Base-by-base conservation (phyloP, 2,888 invertebrate species). In the Cosmia trapezina region DNA sequence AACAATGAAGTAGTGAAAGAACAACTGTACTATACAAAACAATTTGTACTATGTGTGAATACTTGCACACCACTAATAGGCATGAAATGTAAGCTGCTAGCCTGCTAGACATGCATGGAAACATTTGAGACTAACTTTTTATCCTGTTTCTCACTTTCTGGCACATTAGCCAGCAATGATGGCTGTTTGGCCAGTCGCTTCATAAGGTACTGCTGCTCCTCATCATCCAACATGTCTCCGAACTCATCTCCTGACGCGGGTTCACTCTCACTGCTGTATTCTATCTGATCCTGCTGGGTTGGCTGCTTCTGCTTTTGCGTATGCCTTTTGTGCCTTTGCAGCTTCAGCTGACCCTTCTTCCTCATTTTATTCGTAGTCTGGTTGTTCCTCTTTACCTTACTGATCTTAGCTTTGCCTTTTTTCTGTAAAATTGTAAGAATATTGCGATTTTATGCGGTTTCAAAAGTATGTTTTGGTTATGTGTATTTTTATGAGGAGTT, bases 351-450 rank as follows among this genome's bases (percentile, higher is more conserved):
- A 3, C 97, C 97, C 81, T 96, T 96, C 78, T 96, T 96, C 71
- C 94, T 94, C 93, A 96, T 94, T 81, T 97, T 97, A 75, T 96
- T 97, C 3, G 96, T 96, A 2, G 96, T 96, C 76, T 97, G 97
- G 83, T 97, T 97, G 82, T 96, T 96, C 79, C 95, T 93, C 81
- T 97, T 97, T 11, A 96, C 93, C 86, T 95, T 96, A 81, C 97
- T 97, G 1, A 97, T 96, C 87, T 96, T 96, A 54, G 90, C 84
- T 90, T 96, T 96, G 14, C 95, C 94, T 84, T 96, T 95, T 95
- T 97, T 97, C 96, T 96, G 91, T 73, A 86, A 92, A 73, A 74
- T 49, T 28, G 4, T 9, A n/a, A 12, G 22, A 60, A 49, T 28
- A 41, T 74, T 43, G 22, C 1, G 33, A 60, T 63, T 80, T 17